These are phyloP conservation scores for Leptinotarsa juncta DNA, from an alignment of 2,888 invertebrate genomes.

Conservation along the genomic window DNA sequence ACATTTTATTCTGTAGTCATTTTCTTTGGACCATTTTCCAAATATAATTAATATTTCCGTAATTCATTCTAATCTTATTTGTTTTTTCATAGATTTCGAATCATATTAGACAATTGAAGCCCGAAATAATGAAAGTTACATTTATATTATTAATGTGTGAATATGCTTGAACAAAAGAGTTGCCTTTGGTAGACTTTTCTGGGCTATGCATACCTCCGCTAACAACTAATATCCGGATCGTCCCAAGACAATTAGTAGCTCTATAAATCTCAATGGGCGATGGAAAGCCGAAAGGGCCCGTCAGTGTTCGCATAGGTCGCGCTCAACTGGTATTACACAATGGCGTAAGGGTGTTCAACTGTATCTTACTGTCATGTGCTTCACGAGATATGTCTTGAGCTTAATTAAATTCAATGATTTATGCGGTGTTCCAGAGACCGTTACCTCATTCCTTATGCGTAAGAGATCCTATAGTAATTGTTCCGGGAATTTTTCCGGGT, in stretches of 20 bases:
- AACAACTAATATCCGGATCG: neutral
- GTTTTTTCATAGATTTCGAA: too few relatives aligned
- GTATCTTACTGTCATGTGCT: conserved; percentile 11
- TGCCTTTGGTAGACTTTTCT: too few relatives aligned
- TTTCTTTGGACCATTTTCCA: too few relatives aligned
- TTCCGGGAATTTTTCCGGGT: neutral
- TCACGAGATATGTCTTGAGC: conserved; percentile 7
- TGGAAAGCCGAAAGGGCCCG: conserved; percentile 3
- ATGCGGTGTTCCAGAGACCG: conserved; percentile 12
- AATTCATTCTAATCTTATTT: too few relatives aligned
- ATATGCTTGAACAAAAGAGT: too few relatives aligned
- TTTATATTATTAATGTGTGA: too few relatives aligned
- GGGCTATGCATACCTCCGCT: neutral
- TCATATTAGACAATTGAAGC: too few relatives aligned
- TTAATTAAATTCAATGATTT: conserved; percentile 25
- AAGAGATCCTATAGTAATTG: neutral
- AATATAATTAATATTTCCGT: too few relatives aligned
- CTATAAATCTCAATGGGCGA: neutral
- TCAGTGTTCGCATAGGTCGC: neutral
- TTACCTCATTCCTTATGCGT: conserved; percentile 15
- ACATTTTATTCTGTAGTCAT: too few relatives aligned
- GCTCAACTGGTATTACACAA: conserved; percentile 7
- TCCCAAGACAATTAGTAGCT: neutral
- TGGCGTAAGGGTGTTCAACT: neutral
- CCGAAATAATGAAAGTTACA: too few relatives aligned